Base-by-base conservation (phyloP, 92 coral and sea anemone species). In the Siderastrea radians region DNA sequence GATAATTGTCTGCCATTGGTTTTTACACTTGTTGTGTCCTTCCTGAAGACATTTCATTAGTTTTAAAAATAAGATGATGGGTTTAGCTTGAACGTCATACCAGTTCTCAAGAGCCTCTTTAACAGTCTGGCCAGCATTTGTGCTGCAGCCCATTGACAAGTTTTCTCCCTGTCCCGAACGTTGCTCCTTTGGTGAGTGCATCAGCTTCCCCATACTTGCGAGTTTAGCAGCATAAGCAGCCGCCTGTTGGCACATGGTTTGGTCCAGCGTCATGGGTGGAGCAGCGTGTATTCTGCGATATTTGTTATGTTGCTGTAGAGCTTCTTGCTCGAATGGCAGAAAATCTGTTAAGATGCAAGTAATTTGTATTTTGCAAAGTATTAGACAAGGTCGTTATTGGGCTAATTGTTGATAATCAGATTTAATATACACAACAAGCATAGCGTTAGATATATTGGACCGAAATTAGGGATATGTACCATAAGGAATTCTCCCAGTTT, bases 101-200 rank as follows among this genome's bases (percentile, higher is more conserved):
- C 94, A 92, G 55, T 73, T 79, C 0, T 61, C 51, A 38, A 88
- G 79, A 1, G 90, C 92, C 49, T 80, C 79, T 66, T 72, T 72
- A 1, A 55, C 55, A n/a, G 92, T 66, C 43, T 88, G 87, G 14
- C 71, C 82, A 9, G n/a, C 68, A 2, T 66, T 46, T 0, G 67
- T 13, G 38, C 44, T 60, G 44, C 96, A 94, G 15, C 91, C 96
- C 94, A 83, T 72, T 19, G 79, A 72, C 6, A 95, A 92, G 61
- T 95, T 95, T 68, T 95, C 98, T 17, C 98, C 98, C 57, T 93
- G 82, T 6, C 78, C 85, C 0, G 60, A 17, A 19, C 95, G 38
- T 26, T 26, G 38, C 38, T 26, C 38, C 38, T 26, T 69, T 16
- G 79, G 6, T 1, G 98, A 89, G 71, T 95, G 98, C 68, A 64